Evolutionary conservation across 2,113 vertebrate genomes (phyloP).

Genomic region (Hippocampus guttulatus): DNA sequence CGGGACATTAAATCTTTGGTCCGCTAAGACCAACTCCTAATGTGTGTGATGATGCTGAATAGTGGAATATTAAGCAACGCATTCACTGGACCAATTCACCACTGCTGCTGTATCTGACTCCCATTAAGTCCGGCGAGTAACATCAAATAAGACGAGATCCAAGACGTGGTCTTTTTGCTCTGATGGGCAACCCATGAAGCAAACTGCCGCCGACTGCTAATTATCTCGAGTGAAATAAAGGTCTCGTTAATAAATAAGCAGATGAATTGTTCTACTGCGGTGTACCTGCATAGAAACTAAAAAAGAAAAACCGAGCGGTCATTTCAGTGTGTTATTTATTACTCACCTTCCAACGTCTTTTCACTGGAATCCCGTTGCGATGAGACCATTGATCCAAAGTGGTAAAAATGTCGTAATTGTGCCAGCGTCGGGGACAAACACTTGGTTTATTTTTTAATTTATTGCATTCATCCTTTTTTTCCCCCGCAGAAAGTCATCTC

Average conservation of each 20-base stretch:
- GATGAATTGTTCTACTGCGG: constrained; percentile 29
- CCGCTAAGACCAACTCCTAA: constrained; percentile 38
- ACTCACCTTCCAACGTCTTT: not conserved
- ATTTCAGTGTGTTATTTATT: not conserved
- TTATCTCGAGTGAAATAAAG: constrained; percentile 60
- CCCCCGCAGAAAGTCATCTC: not conserved
- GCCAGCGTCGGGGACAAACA: not conserved
- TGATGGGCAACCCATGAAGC: constrained; percentile 35
- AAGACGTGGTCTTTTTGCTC: constrained; percentile 40
- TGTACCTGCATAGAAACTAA: not conserved
- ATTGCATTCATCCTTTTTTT: no score
- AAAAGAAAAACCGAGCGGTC: not conserved
- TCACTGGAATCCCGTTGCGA: not conserved
- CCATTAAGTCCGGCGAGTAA: constrained; percentile 32
- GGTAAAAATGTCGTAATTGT: not conserved
- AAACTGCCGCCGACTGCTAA: constrained; percentile 48
- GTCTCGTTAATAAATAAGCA: constrained; percentile 44
- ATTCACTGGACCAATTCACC: constrained; percentile 30
- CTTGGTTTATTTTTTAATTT: not conserved
- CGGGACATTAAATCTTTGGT: constrained; percentile 42
- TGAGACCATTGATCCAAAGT: not conserved
- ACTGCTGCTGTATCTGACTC: constrained; percentile 25
- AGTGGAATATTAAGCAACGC: constrained; percentile 48
- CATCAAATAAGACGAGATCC: constrained; percentile 47
- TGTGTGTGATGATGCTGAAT: constrained; percentile 48